These are phyloP conservation scores for Drosophila littoralis DNA, from an alignment of 1,140 invertebrate species.

Conservation along the genomic window DNA sequence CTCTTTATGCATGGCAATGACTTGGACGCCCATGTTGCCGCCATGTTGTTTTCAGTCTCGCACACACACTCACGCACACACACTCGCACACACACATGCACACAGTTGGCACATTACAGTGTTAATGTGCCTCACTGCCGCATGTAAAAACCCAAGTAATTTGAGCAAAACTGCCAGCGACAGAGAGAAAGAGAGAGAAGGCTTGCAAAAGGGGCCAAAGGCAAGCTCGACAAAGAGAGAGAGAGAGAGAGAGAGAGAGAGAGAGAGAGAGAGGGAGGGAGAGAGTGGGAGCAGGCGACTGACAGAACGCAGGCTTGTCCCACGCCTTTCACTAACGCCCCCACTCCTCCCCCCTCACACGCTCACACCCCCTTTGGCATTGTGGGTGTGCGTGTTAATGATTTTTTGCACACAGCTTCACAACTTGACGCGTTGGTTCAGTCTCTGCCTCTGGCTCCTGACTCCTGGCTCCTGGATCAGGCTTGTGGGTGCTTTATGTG, in stretches of 20 bases:
- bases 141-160: constrained; percentile 83
- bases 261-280: not conserved
- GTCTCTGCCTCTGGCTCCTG: constrained; percentile 16
- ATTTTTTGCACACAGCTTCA: constrained; percentile 83
- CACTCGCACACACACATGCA: constrained; percentile 29
- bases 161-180: constrained; percentile 67
- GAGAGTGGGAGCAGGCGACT: not conserved
- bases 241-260: constrained; percentile 5
- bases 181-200: constrained; percentile 26
- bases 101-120: constrained; percentile 84
- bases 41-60: constrained; percentile 70
- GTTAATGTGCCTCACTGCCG: constrained; percentile 84
- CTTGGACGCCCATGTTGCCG: constrained; percentile 64
- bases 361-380: not conserved
- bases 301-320: constrained; percentile 11
- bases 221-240: constrained; percentile 22
- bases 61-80: constrained; percentile 5
- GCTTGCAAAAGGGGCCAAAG: not conserved
- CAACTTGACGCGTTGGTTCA: constrained; percentile 72
- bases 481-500: constrained; percentile 43
- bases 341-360: not conserved
- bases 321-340: constrained; percentile 8
- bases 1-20: constrained; percentile 69
- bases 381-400: constrained; percentile 81
- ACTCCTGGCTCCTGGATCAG: not conserved